phyloP scores from a whole-genome alignment of 2,113 vertebrate species.

The Chaenogobius annularis region DNA sequence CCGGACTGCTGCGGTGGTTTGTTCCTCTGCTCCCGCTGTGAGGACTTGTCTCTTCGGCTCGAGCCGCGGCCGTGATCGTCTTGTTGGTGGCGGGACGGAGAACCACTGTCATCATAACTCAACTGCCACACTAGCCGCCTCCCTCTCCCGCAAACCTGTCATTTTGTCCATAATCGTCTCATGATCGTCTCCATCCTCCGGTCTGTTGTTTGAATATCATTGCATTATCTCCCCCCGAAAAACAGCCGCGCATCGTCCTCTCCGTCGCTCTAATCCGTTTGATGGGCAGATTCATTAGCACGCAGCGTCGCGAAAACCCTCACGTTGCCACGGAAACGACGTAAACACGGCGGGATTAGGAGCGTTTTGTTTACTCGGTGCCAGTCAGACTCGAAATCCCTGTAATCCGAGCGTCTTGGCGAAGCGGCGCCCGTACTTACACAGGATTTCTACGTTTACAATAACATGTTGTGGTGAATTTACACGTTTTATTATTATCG shows the following conservation, averaged over 20 bases:
- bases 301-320: constrained; percentile 1
- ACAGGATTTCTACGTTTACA: neutral
- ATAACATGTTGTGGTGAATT: neutral
- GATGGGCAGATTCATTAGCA: constrained; percentile 50
- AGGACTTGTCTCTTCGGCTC: too few relatives aligned
- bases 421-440: too few relatives aligned
- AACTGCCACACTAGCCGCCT: constrained; percentile 2
- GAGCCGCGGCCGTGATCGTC: too few relatives aligned
- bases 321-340: neutral
- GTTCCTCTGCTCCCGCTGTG: too few relatives aligned
- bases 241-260: constrained; percentile 34
- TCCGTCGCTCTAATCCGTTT: constrained; percentile 39
- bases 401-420: neutral
- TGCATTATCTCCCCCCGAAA: constrained; percentile 1
- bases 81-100: neutral
- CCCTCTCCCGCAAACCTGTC: constrained; percentile 39
- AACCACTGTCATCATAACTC: neutral
- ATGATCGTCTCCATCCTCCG: constrained; percentile 44
- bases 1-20: too few relatives aligned
- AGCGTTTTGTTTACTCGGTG: neutral
- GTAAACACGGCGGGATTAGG: neutral
- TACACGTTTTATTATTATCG: neutral
- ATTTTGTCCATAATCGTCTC: constrained; percentile 57
- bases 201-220: neutral
- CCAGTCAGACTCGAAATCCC: neutral